Conservation (phyloP, 2,888 invertebrate genomes). For the Parochlus steinenii region DNA sequence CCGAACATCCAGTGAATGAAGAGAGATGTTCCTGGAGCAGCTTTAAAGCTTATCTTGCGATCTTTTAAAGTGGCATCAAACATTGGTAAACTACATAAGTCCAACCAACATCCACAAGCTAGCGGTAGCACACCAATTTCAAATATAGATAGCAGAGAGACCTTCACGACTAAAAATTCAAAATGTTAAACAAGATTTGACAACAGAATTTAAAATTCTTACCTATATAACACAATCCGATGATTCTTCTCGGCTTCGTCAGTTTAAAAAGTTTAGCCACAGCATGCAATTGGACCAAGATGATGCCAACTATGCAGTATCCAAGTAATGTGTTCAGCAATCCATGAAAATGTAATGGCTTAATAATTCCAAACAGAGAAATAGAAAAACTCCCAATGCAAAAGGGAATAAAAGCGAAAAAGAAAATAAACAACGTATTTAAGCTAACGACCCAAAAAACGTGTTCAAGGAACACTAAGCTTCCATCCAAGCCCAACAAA, state of each 20-base stretch:
- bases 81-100: conserved; percentile 88
- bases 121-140: conserved; percentile 95
- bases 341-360: conserved; percentile 71
- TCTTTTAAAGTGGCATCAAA: conserved; percentile 80
- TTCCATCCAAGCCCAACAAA: conserved; percentile 87
- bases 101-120: conserved; percentile 98
- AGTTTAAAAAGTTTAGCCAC: conserved; percentile 66
- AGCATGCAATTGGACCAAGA: conserved; percentile 68
- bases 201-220: conserved; percentile 48
- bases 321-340: conserved; percentile 83
- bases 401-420: conserved; percentile 94
- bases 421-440: conserved; percentile 89
- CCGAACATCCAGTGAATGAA: conserved; percentile 99
- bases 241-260: conserved; percentile 60
- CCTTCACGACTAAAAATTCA: conserved; percentile 47
- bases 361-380: conserved; percentile 40
- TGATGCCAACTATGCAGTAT: conserved; percentile 76
- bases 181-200: conserved; percentile 15
- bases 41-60: conserved; percentile 70
- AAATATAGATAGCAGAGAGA: conserved; percentile 85
- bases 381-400: conserved; percentile 83
- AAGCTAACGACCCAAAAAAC: conserved; percentile 98
- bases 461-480: conserved; percentile 92
- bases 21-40: conserved; percentile 91
- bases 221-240: conserved; percentile 90